phyloP scores from a whole-genome alignment of 2,113 vertebrate genomes.

The Sterrhoptilus dennistouni region DNA sequence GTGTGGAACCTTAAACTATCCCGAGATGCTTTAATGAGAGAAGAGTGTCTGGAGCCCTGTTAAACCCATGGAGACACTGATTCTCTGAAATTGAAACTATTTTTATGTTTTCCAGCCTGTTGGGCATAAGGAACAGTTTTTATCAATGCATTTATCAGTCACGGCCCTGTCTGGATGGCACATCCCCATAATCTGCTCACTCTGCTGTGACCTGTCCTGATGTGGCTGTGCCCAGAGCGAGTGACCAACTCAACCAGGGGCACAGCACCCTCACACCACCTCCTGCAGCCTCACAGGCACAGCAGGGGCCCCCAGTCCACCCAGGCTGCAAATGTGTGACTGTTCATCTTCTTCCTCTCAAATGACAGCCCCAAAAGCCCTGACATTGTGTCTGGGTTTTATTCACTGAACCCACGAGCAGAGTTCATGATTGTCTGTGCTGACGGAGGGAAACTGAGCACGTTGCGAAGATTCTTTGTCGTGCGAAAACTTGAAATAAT shows the following conservation, averaged over 20 bases:
- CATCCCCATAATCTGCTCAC: neutral
- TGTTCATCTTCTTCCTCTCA: neutral
- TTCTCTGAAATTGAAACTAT: neutral
- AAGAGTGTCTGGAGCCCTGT: neutral
- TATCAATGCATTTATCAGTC: neutral
- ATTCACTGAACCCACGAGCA: neutral
- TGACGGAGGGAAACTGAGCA: rapidly evolving
- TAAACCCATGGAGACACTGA: neutral
- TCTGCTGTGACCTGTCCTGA: neutral
- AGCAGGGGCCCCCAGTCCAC: neutral
- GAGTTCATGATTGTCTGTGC: rapidly evolving
- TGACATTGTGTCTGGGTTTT: rapidly evolving
- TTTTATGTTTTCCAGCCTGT: neutral
- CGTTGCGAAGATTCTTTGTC: neutral
- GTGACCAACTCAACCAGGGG: neutral
- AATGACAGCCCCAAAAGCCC: neutral
- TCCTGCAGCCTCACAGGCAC: neutral
- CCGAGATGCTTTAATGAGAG: neutral
- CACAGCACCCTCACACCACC: neutral
- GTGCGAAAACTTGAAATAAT: neutral
- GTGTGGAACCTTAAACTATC: neutral
- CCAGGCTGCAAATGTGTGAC: neutral
- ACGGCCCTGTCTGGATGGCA: neutral
- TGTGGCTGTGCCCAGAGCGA: neutral
- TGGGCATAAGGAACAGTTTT: neutral